Evolutionary conservation across 1,140 invertebrate species (phyloP), one percentile per base, ranked within the genome.

Genomic region (Trachelipus rathkii): DNA sequence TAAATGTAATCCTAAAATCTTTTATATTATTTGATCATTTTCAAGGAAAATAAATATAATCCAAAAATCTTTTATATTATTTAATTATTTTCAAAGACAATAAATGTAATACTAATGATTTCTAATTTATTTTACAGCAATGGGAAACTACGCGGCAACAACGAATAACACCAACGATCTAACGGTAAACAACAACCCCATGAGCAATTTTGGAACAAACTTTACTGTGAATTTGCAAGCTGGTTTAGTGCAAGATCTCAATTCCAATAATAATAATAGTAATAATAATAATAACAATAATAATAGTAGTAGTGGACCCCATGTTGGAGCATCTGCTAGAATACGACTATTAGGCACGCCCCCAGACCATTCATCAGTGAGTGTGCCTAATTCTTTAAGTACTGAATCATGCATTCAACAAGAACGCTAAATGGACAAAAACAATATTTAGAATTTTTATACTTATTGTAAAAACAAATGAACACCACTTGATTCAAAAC

Each of bases 331-430:
- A 60, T 13, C 50, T 0, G 50, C 50, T 15, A 60, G 50, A 60
- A 15, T 60, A 60, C 11, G 50, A 60, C 11, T 60, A 19, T 19
- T 60, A 19, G 3, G 19, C 50, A 60, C 11, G 4, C 11, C 50
- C 1, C 11, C 50, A 60, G 50, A 60, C 8, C 50, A 60, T 19
- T 60, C 50, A 4, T 15, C 19, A 19, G 19, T 4, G 2, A 60
- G 11, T 60, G 19, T 19, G 50, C 11, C 50, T 60, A 60, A 60
- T 19, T 19, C 50, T 19, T 15, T 60, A 15, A 13, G 19, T 19
- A 60, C 50, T 13, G 50, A 60, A 60, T 60, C 50, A 15, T 60
- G 50, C 50, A 60, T 60, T 60, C 50, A 60, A 60, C 50, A 60
- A 60, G 50, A 60, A 60, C 50, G 50, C 19, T 60, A 19, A 60